These are phyloP conservation scores for Chlorocebus sabaeus DNA, from an alignment of 2,113 vertebrate species.

Conservation along the genomic window DNA sequence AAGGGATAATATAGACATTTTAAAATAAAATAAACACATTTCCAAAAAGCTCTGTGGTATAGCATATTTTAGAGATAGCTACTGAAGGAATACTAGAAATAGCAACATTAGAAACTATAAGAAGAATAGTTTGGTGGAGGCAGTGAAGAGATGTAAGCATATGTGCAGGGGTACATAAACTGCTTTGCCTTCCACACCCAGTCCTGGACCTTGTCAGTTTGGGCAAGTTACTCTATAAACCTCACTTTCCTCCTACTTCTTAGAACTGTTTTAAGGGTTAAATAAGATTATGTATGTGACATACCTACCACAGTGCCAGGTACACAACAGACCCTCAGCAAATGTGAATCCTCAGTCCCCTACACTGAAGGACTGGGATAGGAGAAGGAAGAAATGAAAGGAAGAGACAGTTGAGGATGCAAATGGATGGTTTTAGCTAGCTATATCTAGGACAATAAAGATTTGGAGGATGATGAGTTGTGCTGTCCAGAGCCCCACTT, in stretches of 20 bases:
- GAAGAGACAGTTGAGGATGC: background rate
- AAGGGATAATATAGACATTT: background rate
- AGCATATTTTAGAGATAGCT: background rate
- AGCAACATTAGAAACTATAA: background rate
- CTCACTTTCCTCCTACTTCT: background rate
- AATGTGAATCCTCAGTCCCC: background rate
- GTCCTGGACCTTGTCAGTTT: background rate
- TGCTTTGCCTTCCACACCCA: background rate
- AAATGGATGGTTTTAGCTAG: background rate
- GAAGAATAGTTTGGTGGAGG: background rate
- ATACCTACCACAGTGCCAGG: background rate
- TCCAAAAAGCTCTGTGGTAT: background rate
- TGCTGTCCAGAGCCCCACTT: background rate
- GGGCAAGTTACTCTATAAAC: background rate
- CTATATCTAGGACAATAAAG: background rate
- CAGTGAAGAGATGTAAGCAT: rapidly evolving
- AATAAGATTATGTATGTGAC: background rate
- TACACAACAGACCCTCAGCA: background rate
- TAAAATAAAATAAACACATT: conserved; percentile 36
- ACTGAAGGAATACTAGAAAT: background rate
- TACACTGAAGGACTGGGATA: background rate
- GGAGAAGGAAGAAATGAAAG: background rate
- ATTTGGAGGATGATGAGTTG: background rate
- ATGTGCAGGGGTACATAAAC: rapidly evolving
- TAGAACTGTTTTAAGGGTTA: background rate